Evolutionary conservation across 2,797 vertebrate species (phyloP).

Genomic region (Allobates femoralis): DNA sequence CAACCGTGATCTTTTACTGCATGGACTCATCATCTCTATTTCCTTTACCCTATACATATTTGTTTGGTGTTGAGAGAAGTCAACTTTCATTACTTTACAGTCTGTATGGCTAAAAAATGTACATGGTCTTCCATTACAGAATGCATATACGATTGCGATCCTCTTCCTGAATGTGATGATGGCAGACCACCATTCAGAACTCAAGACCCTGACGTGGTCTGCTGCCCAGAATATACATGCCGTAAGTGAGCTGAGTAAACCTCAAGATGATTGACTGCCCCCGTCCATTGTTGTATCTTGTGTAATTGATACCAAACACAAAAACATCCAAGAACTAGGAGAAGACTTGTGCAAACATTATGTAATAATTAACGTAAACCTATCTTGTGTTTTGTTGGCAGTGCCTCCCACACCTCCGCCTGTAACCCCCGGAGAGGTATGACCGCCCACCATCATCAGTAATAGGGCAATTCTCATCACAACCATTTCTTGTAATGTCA

Average conservation of each 20-base stretch:
- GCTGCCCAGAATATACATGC: constrained; percentile 42
- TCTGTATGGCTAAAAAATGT: no score
- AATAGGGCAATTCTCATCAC: not conserved
- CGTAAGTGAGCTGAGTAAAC: constrained; percentile 18
- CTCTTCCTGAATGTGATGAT: constrained; percentile 8
- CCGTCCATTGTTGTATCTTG: not conserved
- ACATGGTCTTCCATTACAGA: not conserved
- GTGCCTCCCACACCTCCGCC: not conserved
- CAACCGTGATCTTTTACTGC: no score
- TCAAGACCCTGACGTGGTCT: not conserved
- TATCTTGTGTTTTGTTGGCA: not conserved
- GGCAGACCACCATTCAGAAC: not conserved
- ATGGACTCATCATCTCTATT: no score
- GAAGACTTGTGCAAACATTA: not conserved
- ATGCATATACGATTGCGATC: not conserved
- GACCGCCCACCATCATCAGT: not conserved
- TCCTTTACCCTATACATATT: no score
- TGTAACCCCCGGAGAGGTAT: not conserved
- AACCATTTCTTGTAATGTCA: not conserved
- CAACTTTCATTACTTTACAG: no score
- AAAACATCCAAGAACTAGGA: not conserved
- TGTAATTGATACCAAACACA: not conserved
- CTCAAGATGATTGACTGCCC: not conserved
- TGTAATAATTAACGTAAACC: not conserved
- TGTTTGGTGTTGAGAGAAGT: no score